phyloP scores from a whole-genome alignment of 2,113 vertebrate genomes.

The Crotophaga sulcirostris region DNA sequence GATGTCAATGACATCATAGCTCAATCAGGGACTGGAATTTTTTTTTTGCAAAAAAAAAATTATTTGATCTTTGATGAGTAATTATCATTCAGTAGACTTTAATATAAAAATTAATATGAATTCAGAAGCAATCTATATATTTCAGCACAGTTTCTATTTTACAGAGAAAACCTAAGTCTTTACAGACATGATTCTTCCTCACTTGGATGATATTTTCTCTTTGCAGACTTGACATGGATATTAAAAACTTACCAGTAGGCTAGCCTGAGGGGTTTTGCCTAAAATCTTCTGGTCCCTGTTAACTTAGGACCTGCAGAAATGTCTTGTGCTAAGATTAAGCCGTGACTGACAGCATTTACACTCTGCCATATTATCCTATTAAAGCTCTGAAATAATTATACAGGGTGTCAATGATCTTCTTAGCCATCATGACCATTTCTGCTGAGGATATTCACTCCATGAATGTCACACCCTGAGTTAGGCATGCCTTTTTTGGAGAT shows the following conservation, averaged over 20 bases:
- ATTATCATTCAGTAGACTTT: not conserved
- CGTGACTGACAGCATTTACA: not conserved
- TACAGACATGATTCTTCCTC: not conserved
- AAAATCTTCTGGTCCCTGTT: not conserved
- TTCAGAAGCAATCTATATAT: not conserved
- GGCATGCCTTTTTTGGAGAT: not conserved
- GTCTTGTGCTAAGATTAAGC: not conserved
- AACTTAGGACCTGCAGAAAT: not conserved
- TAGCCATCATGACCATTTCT: not conserved
- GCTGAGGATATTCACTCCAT: not conserved
- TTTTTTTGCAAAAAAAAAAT: not conserved
- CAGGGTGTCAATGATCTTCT: not conserved
- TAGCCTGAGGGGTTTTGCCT: not conserved
- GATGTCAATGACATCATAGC: no score
- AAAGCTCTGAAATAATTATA: not conserved
- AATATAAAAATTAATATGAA: not conserved
- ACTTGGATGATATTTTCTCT: not conserved
- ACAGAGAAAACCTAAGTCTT: not conserved
- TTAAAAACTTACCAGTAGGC: not conserved
- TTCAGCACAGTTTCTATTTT: not conserved
- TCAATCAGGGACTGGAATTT: not conserved
- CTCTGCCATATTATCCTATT: not conserved
- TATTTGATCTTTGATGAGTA: not conserved
- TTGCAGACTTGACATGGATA: not conserved
- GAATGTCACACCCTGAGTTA: not conserved